A percentile compares a stretch with the other conserved stretches of the same genome.
Evolutionary conservation across 2,113 vertebrate species (phyloP).

Genomic region (Orycteropus afer): DNA sequence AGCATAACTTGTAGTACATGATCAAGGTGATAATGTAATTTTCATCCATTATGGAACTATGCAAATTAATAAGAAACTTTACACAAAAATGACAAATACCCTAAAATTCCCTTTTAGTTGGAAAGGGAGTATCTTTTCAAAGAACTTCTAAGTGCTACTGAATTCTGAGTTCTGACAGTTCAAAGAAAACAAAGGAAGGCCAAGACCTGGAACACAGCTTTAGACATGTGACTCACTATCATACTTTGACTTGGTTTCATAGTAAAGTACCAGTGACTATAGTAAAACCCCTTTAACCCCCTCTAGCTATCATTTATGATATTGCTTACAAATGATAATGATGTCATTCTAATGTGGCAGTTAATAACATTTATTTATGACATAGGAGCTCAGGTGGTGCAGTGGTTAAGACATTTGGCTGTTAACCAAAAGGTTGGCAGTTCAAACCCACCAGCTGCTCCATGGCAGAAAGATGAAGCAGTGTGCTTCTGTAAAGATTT

Average conservation of each 20-base stretch:
- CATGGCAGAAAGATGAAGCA: too few relatives aligned
- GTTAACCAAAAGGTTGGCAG: too few relatives aligned
- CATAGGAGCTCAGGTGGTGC: too few relatives aligned
- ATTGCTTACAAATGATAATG: constrained; percentile 18
- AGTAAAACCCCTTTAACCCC: background rate
- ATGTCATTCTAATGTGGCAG: constrained; percentile 15
- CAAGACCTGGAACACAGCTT: background rate
- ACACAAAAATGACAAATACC: constrained; percentile 28
- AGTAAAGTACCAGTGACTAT: background rate
- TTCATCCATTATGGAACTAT: constrained; percentile 22
- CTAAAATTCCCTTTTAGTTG: constrained; percentile 43
- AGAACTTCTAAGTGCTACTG: constrained; percentile 17
- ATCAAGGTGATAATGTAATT: background rate
- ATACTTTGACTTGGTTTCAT: background rate
- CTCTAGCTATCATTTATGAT: constrained; percentile 35
- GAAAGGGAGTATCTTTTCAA: constrained; percentile 45
- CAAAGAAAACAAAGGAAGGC: background rate
- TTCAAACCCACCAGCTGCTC: too few relatives aligned
- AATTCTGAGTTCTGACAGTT: constrained; percentile 28
- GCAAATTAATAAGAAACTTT: constrained; percentile 41
- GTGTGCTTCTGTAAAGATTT: too few relatives aligned
- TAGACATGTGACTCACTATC: background rate
- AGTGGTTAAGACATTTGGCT: too few relatives aligned
- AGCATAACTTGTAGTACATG: background rate
- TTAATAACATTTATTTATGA: constrained; percentile 35